Evolutionary conservation across 1,140 invertebrate species (phyloP).

Genomic region (Drosophila micromelanica): DNA sequence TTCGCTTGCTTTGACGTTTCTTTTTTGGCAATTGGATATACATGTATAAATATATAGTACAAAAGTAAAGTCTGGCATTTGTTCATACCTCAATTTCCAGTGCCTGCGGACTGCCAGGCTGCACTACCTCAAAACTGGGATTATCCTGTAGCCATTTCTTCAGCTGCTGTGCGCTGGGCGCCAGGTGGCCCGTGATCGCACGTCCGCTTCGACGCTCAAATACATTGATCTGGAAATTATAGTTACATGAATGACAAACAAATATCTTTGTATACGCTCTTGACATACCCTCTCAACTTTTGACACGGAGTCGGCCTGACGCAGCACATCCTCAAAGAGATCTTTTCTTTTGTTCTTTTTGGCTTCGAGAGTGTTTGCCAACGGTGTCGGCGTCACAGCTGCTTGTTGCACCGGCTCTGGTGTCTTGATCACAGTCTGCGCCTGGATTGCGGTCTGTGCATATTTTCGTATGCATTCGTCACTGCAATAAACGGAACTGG

Average conservation of each 20-base stretch:
- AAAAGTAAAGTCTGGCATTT: neutral
- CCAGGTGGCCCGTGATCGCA: conserved; percentile 90
- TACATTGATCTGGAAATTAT: conserved; percentile 88
- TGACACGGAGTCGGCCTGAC: conserved; percentile 63
- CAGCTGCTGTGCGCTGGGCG: conserved; percentile 91
- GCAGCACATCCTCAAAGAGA: conserved; percentile 74
- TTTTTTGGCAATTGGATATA: conserved; percentile 24
- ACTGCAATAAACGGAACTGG: conserved; percentile 93
- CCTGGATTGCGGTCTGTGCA: conserved; percentile 89
- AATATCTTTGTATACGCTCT: neutral
- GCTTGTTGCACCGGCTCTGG: conserved; percentile 36
- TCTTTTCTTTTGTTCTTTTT: conserved; percentile 79
- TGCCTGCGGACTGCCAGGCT: conserved; percentile 86
- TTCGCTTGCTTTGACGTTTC: conserved; percentile 49
- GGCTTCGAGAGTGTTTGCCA: conserved; percentile 19
- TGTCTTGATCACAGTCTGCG: conserved; percentile 25
- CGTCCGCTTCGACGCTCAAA: conserved; percentile 92
- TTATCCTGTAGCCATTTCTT: conserved; percentile 93
- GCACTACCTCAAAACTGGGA: conserved; percentile 93
- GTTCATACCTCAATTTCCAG: conserved; percentile 83
- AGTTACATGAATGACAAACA: neutral
- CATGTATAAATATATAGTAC: too few relatives aligned
- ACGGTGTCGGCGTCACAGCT: conserved; percentile 2
- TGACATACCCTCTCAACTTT: conserved; percentile 86
- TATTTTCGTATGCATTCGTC: conserved; percentile 94